phyloP scores from a whole-genome alignment of 2,797 vertebrate genomes.

The Allobates femoralis region DNA sequence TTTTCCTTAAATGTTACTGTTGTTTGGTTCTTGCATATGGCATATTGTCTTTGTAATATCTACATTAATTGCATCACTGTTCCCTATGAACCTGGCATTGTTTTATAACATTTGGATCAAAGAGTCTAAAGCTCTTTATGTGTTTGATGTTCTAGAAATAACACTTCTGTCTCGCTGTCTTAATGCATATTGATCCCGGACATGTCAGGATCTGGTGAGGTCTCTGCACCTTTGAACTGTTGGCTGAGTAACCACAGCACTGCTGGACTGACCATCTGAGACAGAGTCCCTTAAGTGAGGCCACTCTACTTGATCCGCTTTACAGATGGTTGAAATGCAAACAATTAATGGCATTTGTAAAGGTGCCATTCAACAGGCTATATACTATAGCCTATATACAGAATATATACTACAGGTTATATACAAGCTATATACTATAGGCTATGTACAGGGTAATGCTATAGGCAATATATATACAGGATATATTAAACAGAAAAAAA shows the following conservation, averaged over 20 bases:
- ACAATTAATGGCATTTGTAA: conserved; percentile 38
- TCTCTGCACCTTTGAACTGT: conserved; percentile 56
- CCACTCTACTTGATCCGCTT: conserved; percentile 70
- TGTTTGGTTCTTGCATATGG: neutral
- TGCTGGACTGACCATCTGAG: conserved; percentile 72
- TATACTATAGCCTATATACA: conserved; percentile 17
- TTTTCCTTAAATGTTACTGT: too few species aligned
- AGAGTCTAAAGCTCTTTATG: neutral
- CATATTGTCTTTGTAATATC: neutral
- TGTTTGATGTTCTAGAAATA: conserved; percentile 66
- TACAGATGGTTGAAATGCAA: conserved; percentile 76
- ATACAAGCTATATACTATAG: too few species aligned
- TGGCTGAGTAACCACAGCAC: conserved; percentile 66
- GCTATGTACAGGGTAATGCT: too few species aligned
- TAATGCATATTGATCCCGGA: conserved; percentile 75
- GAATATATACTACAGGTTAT: too few species aligned
- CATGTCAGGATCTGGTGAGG: conserved; percentile 61
- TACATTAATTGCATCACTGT: neutral
- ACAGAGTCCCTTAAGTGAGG: conserved; percentile 68
- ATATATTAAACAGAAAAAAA: too few species aligned
- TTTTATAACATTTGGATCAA: neutral
- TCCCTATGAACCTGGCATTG: neutral
- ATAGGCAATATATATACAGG: too few species aligned
- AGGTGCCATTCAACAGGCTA: conserved; percentile 16
- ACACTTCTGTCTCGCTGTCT: conserved; percentile 66